Base-by-base conservation (phyloP, 2,113 vertebrate species). In the Perca fluviatilis region DNA sequence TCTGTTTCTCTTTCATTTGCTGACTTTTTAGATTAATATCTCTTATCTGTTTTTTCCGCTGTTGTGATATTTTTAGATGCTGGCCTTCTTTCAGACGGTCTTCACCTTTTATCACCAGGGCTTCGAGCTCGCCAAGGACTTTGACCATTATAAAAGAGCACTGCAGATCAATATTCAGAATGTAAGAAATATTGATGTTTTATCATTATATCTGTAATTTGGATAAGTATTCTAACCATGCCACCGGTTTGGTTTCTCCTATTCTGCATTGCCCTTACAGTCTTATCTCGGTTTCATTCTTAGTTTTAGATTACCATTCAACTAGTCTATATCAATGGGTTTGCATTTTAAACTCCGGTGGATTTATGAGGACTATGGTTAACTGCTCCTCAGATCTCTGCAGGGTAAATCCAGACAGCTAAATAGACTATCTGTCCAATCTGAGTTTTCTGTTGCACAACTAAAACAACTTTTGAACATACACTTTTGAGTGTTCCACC, bases 41-140 rank as follows among this genome's bases (percentile, higher is more conserved):
- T 58, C 65, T 70, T n/a, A 19, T 56, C 56, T 62, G 10, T 58
- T 67, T 75, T 40, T 80, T 6, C 2, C 12, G 23, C 4, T 82
- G 63, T 57, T 47, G 58, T 81, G 66, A 21, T 73, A 89, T 57
- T 7, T 94, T 84, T 84, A 99, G 98, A 98, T 99, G 95, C 93
- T 99, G 80, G 97, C 98, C 0, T 99, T 99, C 93, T 99, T 99
- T 90, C 98, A 99, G 94, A 98, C 97, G 5, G 96, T 99, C 91
- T 99, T 99, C 94, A 98, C 98, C 50, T 99, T 99, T 92, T 99
- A 99, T 86, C 98, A 99, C 93, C 98, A 99, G 78, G 98, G 98
- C 18, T 99, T 96, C 81, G 98, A 99, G 89, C 97, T 99, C 65
- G 97, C 98, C 89, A 98, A 98, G 89, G 98, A 99, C 93, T 99